Evolutionary conservation across 2,888 invertebrate species (phyloP), one percentile per base, ranked within the genome.

Genomic region (Melanargia galathea): DNA sequence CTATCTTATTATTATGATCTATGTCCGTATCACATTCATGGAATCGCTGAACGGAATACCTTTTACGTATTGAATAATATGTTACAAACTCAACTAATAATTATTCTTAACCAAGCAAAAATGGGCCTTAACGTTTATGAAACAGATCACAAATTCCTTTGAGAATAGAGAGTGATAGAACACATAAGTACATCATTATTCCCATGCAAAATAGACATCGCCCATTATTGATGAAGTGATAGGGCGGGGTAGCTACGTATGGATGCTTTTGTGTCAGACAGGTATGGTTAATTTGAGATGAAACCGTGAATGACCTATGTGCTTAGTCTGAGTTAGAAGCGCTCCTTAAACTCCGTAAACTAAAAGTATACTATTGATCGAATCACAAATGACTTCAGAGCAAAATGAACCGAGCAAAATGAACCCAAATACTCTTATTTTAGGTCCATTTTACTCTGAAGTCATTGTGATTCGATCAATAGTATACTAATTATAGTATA

Each of bases 181-280:
- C 54, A 22, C 24, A 24, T 24, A 16, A 43, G 40, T 62, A 62
- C 62, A 43, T 57, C 62, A 51, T 45, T 62, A 51, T 45, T 62
- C 16, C 49, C 48, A 52, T 43, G 49, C 51, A 62, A 57, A 62
- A 62, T 56, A 57, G 62, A 62, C 61, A 40, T 62, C 40, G 45
- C 49, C 7, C 30, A 51, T 57, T 57, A 62, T 62, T 62, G 62
- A 57, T 57, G 57, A 51, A 57, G 51, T 62, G 43, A 13, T 55
- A 60, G 20, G 26, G 45, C 54, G 20, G 33, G 16, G 40, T 46
- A 51, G 22, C 48, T 46, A 52, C 24, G 60, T 35, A 16, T 60
- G 26, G 46, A 38, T 35, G 38, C 54, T 54, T 22, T 54, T 20
- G 35, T 38, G 13, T 38, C 22, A 38, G 38, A 40, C 7, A 16